phyloP scores from a whole-genome alignment of 2,113 vertebrate species.

The Myanophis thanlyinensis region DNA sequence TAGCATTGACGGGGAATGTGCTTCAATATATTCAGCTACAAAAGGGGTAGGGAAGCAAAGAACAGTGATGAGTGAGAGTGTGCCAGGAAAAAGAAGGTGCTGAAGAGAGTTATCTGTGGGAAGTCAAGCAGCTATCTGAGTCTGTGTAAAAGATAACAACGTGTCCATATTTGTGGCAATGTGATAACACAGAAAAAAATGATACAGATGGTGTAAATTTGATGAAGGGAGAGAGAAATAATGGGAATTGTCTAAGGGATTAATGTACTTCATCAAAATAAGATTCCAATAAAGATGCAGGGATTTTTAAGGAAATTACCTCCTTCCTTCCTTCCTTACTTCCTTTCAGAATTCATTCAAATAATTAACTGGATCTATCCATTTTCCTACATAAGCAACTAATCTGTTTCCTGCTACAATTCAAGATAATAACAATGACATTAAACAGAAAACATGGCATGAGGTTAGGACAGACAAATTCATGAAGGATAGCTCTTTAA shows the following conservation, averaged over 20 bases:
- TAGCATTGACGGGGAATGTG: not conserved
- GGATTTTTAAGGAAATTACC: not conserved
- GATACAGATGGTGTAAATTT: constrained; percentile 59
- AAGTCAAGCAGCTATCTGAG: constrained; percentile 31
- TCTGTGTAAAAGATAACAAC: constrained; percentile 37
- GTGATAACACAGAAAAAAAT: constrained; percentile 48
- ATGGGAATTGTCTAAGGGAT: constrained; percentile 28
- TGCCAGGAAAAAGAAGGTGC: constrained; percentile 39
- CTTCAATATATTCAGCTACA: not conserved
- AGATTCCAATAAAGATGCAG: constrained; percentile 23
- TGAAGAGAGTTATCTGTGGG: constrained; percentile 54
- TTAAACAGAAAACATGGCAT: not conserved
- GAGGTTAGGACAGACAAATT: not conserved
- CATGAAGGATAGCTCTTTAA: not conserved
- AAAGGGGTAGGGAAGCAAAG: not conserved
- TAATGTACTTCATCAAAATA: constrained; percentile 34
- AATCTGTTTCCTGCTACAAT: not conserved
- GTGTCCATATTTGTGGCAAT: not conserved
- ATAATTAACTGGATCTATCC: not conserved
- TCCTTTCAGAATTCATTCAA: not conserved
- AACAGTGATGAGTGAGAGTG: constrained; percentile 27
- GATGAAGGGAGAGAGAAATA: constrained; percentile 30
- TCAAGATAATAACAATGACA: too few relatives aligned
- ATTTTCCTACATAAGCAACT: not conserved
- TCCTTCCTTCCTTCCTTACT: not conserved